Evolutionary conservation across 2,888 invertebrate species (phyloP).

Genomic region (Aplocera efformata): DNA sequence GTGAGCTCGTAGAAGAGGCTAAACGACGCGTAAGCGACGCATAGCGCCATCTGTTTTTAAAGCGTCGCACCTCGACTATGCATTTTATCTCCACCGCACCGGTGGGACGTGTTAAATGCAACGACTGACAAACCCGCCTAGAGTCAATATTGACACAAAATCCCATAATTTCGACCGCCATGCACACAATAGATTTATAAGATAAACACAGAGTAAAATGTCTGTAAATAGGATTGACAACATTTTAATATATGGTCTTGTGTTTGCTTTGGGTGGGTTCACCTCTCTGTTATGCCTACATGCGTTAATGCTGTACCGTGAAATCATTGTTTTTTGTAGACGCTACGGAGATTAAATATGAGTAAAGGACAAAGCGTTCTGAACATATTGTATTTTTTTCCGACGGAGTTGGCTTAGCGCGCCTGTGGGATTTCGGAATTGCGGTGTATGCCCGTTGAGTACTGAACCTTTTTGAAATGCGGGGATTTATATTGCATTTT

Average conservation of each 20-base stretch:
- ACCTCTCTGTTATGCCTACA: slow-evolving; percentile 76
- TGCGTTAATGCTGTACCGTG: slow-evolving; percentile 78
- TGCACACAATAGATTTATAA: slow-evolving; percentile 79
- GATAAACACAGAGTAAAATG: slow-evolving; percentile 79
- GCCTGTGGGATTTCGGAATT: slow-evolving; percentile 62
- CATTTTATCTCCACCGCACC: slow-evolving; percentile 39
- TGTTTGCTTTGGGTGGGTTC: slow-evolving; percentile 71
- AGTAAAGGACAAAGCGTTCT: slow-evolving; percentile 72
- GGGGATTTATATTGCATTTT: slow-evolving; percentile 25
- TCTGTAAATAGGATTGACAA: slow-evolving; percentile 79
- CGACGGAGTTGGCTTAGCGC: slow-evolving; percentile 60
- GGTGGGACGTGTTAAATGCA: slow-evolving; percentile 77
- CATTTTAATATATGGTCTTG: slow-evolving; percentile 77
- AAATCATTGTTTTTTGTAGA: slow-evolving; percentile 78
- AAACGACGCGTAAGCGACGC: slow-evolving; percentile 16
- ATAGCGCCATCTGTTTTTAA: slow-evolving; percentile 54
- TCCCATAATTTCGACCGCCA: slow-evolving; percentile 78
- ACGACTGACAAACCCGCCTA: slow-evolving; percentile 64
- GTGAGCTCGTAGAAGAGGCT: too few species aligned
- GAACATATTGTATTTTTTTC: slow-evolving; percentile 64
- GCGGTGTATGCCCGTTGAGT: slow-evolving; percentile 51
- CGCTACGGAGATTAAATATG: slow-evolving; percentile 73
- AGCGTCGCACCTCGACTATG: slow-evolving; percentile 24
- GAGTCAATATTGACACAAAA: slow-evolving; percentile 75
- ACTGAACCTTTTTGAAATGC: slow-evolving; percentile 41